phyloP scores from a whole-genome alignment of 2,797 vertebrate species.

The Chromobotia macracanthus region DNA sequence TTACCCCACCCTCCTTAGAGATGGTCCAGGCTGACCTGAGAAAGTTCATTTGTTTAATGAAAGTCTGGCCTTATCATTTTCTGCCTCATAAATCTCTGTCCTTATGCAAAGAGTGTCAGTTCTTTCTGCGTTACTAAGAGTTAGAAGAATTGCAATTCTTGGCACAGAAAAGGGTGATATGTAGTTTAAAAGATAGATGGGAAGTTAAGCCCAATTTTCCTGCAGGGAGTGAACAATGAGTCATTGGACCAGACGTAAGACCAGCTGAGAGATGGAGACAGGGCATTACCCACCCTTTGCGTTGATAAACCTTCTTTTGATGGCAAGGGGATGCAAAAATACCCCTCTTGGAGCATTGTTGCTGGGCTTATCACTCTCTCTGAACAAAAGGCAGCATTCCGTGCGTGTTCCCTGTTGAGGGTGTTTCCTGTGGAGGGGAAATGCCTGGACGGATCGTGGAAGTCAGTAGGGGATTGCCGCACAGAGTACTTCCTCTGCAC shows the following conservation, averaged over 20 bases:
- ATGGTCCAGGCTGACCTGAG: neutral
- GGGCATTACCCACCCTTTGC: conserved; percentile 32
- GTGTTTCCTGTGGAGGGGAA: conserved; percentile 76
- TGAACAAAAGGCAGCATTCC: conserved; percentile 79
- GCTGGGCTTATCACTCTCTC: conserved; percentile 38
- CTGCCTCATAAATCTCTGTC: conserved; percentile 9
- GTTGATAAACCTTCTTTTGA: conserved; percentile 62
- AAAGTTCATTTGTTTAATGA: conserved; percentile 18
- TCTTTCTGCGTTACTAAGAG: conserved; percentile 17
- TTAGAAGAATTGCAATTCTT: conserved; percentile 18
- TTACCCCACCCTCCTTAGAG: neutral
- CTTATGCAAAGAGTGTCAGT: conserved; percentile 11
- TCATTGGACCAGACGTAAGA: conserved; percentile 41
- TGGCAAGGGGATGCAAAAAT: conserved; percentile 69
- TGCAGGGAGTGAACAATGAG: conserved; percentile 42
- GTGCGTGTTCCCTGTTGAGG: conserved; percentile 77
- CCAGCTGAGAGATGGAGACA: conserved; percentile 49
- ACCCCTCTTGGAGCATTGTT: conserved; percentile 22
- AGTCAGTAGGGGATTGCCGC: conserved; percentile 70
- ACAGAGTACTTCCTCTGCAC: conserved; percentile 76
- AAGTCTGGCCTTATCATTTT: neutral
- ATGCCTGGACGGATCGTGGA: conserved; percentile 66
- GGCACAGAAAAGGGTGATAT: conserved; percentile 32
- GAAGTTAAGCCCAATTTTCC: conserved; percentile 41
- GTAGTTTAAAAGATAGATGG: conserved; percentile 46